phyloP scores from a whole-genome alignment of 30 jellyfish, hydroid and myxozoan species.

The Nemopilema nomurai region DNA sequence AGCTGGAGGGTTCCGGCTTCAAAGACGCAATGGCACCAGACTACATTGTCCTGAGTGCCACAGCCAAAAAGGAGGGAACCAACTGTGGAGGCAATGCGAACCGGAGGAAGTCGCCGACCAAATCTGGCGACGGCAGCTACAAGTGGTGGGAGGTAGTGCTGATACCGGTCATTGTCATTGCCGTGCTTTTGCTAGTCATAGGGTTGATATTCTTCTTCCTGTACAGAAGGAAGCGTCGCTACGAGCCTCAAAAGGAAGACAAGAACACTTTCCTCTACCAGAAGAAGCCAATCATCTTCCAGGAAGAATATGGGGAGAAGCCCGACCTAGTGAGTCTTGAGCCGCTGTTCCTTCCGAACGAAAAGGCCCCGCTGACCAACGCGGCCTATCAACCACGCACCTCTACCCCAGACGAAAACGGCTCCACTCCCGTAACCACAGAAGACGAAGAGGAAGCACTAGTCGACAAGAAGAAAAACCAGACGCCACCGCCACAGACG shows the following conservation, averaged over 20 bases:
- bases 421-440: slow-evolving; percentile 83
- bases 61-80: slow-evolving; percentile 13
- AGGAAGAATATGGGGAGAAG: slow-evolving; percentile 93
- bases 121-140: slow-evolving; percentile 28
- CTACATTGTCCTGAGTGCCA: slow-evolving; percentile 36
- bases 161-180: slow-evolving; percentile 87
- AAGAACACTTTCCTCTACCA: slow-evolving; percentile 66
- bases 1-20: slow-evolving; percentile 52
- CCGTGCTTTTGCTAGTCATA: slow-evolving; percentile 75
- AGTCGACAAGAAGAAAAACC: slow-evolving; percentile 41
- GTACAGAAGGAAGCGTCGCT: slow-evolving; percentile 79
- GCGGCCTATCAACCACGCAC: slow-evolving; percentile 86
- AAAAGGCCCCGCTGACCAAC: slow-evolving; percentile 70
- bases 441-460: slow-evolving; percentile 87
- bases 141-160: slow-evolving; percentile 84
- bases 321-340: slow-evolving; percentile 82
- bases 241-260: slow-evolving; percentile 84
- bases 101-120: slow-evolving; percentile 7
- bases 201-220: slow-evolving; percentile 80
- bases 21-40: slow-evolving; percentile 66
- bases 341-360: slow-evolving; percentile 90
- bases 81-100: slow-evolving; percentile 35
- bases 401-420: slow-evolving; percentile 85
- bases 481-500: slow-evolving; percentile 72
- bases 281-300: slow-evolving; percentile 91